phyloP scores from a whole-genome alignment of 2,888 invertebrate species.

The Gryllus longicercus region DNA sequence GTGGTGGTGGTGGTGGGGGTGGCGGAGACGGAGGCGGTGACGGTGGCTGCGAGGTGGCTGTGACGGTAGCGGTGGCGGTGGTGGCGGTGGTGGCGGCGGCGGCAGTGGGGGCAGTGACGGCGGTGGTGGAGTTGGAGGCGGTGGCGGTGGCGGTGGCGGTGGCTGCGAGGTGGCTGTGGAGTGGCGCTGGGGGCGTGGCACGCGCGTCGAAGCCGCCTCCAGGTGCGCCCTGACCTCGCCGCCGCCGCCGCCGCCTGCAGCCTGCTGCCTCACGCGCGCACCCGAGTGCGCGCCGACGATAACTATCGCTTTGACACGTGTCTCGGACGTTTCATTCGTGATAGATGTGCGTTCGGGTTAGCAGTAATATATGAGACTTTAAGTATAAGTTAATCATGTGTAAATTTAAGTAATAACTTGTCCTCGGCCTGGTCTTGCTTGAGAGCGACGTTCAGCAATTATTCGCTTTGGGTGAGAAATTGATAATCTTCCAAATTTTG shows the following conservation, averaged over 20 bases:
- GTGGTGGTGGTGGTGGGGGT: too few relatives aligned
- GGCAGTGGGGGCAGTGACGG: too few relatives aligned
- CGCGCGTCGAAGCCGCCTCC: not conserved
- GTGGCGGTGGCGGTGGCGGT: not conserved
- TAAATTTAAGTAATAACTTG: not conserved
- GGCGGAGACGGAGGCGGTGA: too few relatives aligned
- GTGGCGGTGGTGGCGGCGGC: too few relatives aligned
- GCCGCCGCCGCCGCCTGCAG: not conserved
- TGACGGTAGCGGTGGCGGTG: too few relatives aligned
- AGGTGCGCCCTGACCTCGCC: not conserved
- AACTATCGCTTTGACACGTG: not conserved
- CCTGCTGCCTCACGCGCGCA: not conserved
- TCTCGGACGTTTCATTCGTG: not conserved
- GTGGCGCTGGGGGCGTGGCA: not conserved
- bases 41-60: too few relatives aligned
- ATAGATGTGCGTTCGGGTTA: not conserved
- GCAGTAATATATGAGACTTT: not conserved
- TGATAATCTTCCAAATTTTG: too few relatives aligned
- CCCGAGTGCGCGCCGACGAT: not conserved
- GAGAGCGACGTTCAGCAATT: too few relatives aligned
- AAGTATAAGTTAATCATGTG: not conserved
- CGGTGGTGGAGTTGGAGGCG: not conserved
- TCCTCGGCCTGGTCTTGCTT: not conserved
- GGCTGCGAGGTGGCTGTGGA: not conserved
- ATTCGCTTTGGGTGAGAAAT: too few relatives aligned